Conservation (phyloP, 2,113 vertebrate genomes). For the Globicephala melas region DNA sequence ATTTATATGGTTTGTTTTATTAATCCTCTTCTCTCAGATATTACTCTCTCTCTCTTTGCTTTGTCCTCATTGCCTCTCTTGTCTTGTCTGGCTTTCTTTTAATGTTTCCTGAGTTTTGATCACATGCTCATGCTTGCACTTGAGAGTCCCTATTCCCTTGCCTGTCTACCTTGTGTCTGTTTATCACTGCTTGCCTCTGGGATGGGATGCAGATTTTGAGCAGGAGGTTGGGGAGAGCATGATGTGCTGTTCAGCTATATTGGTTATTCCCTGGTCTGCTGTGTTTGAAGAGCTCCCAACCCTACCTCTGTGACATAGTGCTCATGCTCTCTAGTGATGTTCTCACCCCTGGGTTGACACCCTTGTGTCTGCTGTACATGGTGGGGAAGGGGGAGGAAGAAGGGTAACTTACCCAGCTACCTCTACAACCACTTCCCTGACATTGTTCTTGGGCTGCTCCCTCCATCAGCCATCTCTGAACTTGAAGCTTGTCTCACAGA, state of each 20-base stretch:
- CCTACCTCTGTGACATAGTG: background rate
- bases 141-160: background rate
- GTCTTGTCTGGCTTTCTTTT: background rate
- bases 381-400: too few relatives aligned
- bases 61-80: background rate
- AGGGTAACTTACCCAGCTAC: background rate
- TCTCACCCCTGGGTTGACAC: background rate
- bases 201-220: background rate
- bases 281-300: background rate
- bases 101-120: background rate
- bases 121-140: background rate
- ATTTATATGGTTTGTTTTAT: background rate
- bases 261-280: background rate
- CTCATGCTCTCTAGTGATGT: background rate
- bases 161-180: background rate
- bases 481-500: background rate
- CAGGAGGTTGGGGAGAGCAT: background rate
- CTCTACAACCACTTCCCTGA: background rate
- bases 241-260: background rate
- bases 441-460: background rate
- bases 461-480: background rate
- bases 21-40: background rate
- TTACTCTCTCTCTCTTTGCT: background rate
- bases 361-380: background rate
- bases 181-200: background rate